These are phyloP conservation scores for Glaucidium brasilianum DNA, from an alignment of 2,113 vertebrate genomes.

Conservation along the genomic window DNA sequence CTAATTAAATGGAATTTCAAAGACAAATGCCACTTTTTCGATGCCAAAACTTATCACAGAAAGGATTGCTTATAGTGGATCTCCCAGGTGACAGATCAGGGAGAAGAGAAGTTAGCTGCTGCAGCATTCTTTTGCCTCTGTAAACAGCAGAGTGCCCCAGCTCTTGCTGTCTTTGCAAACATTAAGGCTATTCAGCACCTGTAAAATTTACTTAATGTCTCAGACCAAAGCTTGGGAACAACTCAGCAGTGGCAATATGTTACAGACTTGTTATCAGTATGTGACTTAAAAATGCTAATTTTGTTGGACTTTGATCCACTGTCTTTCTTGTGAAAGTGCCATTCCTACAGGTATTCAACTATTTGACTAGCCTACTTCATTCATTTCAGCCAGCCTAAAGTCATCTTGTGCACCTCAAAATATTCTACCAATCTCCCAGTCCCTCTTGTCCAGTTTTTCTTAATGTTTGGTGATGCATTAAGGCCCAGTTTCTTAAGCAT, in stretches of 20 bases:
- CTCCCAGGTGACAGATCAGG: background rate
- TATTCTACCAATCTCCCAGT: background rate
- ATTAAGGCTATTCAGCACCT: background rate
- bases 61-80: background rate
- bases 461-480: background rate
- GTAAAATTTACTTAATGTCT: background rate
- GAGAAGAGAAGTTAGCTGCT: background rate
- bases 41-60: background rate
- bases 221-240: background rate
- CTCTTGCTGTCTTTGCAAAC: background rate
- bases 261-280: background rate
- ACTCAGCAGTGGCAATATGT: background rate
- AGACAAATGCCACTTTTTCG: background rate
- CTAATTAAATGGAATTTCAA: background rate
- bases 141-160: background rate
- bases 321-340: background rate
- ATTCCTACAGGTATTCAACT: background rate
- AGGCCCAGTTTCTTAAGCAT: background rate
- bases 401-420: background rate
- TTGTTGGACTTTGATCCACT: background rate
- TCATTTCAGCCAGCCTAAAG: background rate
- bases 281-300: background rate
- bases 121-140: background rate
- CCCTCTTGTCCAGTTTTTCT: background rate
- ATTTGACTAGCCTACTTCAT: background rate